Conservation (phyloP, 2,888 invertebrate species). For the Drosophila bunnanda region DNA sequence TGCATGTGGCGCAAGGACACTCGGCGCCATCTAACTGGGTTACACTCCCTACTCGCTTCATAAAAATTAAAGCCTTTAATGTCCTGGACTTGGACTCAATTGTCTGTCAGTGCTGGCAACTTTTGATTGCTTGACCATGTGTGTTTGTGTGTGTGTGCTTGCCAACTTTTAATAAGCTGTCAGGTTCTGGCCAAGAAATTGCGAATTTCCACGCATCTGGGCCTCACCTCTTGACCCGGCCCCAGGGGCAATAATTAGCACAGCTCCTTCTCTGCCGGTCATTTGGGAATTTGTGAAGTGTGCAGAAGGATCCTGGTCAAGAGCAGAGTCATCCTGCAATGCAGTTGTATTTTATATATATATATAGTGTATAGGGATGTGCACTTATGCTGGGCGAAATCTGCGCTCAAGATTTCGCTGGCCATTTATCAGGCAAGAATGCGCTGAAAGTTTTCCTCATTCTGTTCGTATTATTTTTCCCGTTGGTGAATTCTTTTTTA, state of each 20-base stretch:
- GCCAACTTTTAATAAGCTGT: slow-evolving; percentile 61
- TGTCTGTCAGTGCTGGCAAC: slow-evolving; percentile 32
- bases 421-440: slow-evolving; percentile 74
- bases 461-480: slow-evolving; percentile 9
- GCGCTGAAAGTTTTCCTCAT: slow-evolving; percentile 67
- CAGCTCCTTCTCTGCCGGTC: slow-evolving; percentile 5
- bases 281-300: slow-evolving; percentile 29
- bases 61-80: slow-evolving; percentile 39
- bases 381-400: slow-evolving; percentile 46
- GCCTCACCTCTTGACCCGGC: slow-evolving; percentile 1
- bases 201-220: slow-evolving; percentile 29
- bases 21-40: slow-evolving; percentile 59
- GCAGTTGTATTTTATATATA: slow-evolving; percentile 35
- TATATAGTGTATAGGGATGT: neutral
- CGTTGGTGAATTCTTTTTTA: slow-evolving; percentile 17
- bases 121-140: slow-evolving; percentile 42
- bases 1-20: slow-evolving; percentile 70
- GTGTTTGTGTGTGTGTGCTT: slow-evolving; percentile 19
- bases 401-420: slow-evolving; percentile 61
- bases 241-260: slow-evolving; percentile 28
- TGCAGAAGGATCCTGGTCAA: slow-evolving; percentile 3
- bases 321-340: slow-evolving; percentile 37
- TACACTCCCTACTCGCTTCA: slow-evolving; percentile 16
- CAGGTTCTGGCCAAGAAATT: slow-evolving; percentile 20
- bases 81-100: slow-evolving; percentile 28